Percentiles rank a stretch among this genome's conserved stretches.
Evolutionary conservation across 2,888 invertebrate species (phyloP).

Genomic region (Ennomos fuscantarius): DNA sequence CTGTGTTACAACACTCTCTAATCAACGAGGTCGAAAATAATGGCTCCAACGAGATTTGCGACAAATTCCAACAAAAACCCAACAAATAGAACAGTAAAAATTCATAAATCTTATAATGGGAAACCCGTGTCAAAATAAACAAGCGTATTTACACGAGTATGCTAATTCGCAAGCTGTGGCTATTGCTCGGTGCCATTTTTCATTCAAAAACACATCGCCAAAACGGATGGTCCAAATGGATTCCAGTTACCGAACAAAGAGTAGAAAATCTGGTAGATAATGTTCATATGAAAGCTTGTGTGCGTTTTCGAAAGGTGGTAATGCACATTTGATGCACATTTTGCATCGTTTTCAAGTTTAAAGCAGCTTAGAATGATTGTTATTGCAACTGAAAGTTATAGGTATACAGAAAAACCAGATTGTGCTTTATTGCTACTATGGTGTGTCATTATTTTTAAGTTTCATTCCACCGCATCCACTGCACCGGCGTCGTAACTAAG

Average conservation of each 20-base stretch:
- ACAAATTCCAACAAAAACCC: slow-evolving; percentile 3
- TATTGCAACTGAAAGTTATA: no score
- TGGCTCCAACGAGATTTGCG: background rate
- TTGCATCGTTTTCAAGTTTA: background rate
- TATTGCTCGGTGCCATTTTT: slow-evolving; percentile 41
- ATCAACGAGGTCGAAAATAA: no score
- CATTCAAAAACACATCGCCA: slow-evolving; percentile 49
- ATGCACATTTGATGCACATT: slow-evolving; percentile 17
- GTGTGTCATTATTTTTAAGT: no score
- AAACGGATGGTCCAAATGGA: slow-evolving; percentile 42
- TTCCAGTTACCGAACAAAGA: slow-evolving; percentile 33
- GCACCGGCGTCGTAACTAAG: no score
- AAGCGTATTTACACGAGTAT: slow-evolving; percentile 27
- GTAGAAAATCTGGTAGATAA: slow-evolving; percentile 30
- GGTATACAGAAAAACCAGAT: no score
- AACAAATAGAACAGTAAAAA: background rate
- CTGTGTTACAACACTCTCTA: no score
- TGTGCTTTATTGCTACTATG: no score
- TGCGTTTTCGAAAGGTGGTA: slow-evolving; percentile 14
- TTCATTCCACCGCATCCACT: no score
- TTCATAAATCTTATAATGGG: slow-evolving; percentile 17
- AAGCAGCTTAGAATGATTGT: no score
- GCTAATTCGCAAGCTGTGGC: slow-evolving; percentile 37
- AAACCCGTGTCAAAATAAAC: slow-evolving; percentile 26
- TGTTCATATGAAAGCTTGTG: slow-evolving; percentile 11